Evolutionary conservation across 1,140 invertebrate species (phyloP), one percentile per base, ranked within the genome.

Genomic region (Drosophila parabipectinata): DNA sequence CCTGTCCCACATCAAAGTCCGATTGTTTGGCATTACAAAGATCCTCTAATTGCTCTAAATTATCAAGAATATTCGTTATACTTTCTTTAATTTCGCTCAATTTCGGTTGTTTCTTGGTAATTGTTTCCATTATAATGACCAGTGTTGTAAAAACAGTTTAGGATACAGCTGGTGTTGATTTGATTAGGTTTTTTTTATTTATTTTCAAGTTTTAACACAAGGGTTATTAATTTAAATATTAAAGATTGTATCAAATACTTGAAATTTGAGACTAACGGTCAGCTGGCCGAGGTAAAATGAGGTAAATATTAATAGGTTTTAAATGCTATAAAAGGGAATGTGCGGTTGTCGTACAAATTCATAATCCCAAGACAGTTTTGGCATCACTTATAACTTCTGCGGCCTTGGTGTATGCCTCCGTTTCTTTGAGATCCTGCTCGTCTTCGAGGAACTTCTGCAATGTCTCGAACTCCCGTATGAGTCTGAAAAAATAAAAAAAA

Each of bases 401-500:
- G 0, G 97, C 97, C 47, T 94, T 93, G 15, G 93, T 90, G 68
- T 96, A 97, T 47, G 95, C 95, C 88, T 96, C 95, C 7, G 93
- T 92, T 78, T 97, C 96, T 89, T 95, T 95, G 4, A 98, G 93
- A 84, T 97, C 96, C 85, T 94, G 92, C 90, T 97, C 97, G 6
- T 94, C 94, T 63, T 95, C 94, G 34, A 98, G 83, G 55, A 95
- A 94, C 47, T 93, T 94, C 91, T 96, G 95, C 12, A 98, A 93
- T 61, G 97, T 96, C 66, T 95, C 94, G 77, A 93, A 95, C 34
- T 97, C 97, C 91, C 94, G 95, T 14, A 93, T 92, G 50, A 98
- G 92, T 88, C 97, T 95, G 85, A n/a, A 80, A 63, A 63, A 73
- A 72, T 41, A 30, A 62, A 1, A 3, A 3, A 24, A 32, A n/a